Evolutionary conservation across 2,888 invertebrate species (phyloP), one percentile per base, ranked within the genome.

Genomic region (Nomada lathburiana): DNA sequence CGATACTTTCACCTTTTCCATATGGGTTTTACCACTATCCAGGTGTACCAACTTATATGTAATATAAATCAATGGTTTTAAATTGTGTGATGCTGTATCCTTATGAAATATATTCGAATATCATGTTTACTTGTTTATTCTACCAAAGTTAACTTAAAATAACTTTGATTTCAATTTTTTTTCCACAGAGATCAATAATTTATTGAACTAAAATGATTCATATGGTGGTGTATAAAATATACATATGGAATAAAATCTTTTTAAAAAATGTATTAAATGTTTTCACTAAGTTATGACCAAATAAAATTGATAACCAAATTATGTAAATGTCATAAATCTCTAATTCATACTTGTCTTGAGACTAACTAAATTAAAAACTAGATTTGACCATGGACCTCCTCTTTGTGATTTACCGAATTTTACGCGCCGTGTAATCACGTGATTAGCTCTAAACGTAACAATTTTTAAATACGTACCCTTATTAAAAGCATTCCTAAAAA

Each of bases 1-100:
- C 55, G 69, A 63, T 62, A 52, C 60, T 75, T 75, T 82, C 62
- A 47, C 57, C 64, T 69, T 81, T 80, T 81, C 62, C 47, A 59
- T 36, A 36, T 36, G 36, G 36, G 36, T 36, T 36, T 36, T 36
- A 36, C 7, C 36, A 36, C 36, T 36, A 36, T 7, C 36, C 36
- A 36, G 7, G 36, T 0, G 36, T 36, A 36, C 36, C 36, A 36
- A 36, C 9, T 36, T 4, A 13, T 18, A 0, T 65, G 16, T 23
- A 50, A 60, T 18, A 2, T 13, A 44, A 65, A 52, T 57, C 36
- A 20, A 59, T 23, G 3, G 9, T 57, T 47, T 57, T 18, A 44
- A 44, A 26, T 59, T 16, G 16, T 44, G 36, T 5, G 36, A 36
- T 7, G 7, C 36, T 36, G 7, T 36, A 7, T 36, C 36, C 7